These are phyloP conservation scores for Smutsia gigantea DNA, from an alignment of 2,797 vertebrate genomes.

Conservation along the genomic window DNA sequence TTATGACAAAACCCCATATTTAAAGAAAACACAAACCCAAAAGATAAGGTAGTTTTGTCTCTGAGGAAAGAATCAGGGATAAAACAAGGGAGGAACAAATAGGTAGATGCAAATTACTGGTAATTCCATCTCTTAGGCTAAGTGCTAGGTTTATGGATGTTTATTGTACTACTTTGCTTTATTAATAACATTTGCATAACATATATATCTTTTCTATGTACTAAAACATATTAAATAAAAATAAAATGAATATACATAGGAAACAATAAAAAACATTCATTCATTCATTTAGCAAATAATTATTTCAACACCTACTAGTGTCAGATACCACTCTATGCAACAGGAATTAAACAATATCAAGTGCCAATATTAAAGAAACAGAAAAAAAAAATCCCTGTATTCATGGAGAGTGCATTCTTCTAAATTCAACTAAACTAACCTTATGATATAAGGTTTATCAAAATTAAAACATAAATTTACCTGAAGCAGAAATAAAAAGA, in stretches of 20 bases:
- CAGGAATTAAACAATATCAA: not conserved
- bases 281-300: not conserved
- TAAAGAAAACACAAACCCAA: not conserved
- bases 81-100: not conserved
- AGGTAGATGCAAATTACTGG: not conserved
- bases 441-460: not conserved
- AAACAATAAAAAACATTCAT: not conserved
- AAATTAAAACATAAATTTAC: constrained; percentile 12
- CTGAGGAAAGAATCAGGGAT: not conserved
- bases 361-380: not conserved
- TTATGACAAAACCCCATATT: not conserved
- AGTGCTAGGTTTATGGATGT: not conserved
- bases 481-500: not conserved
- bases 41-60: not conserved
- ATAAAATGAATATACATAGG: not conserved
- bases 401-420: not conserved
- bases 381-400: not conserved
- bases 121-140: not conserved
- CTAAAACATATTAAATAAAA: constrained; percentile 14
- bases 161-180: not conserved
- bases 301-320: not conserved
- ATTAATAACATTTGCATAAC: constrained; percentile 1
- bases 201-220: not conserved
- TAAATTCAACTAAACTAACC: not conserved
- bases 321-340: not conserved